Conservation (phyloP, 2,888 invertebrate species). For the Stenchaetothrips biformis region DNA sequence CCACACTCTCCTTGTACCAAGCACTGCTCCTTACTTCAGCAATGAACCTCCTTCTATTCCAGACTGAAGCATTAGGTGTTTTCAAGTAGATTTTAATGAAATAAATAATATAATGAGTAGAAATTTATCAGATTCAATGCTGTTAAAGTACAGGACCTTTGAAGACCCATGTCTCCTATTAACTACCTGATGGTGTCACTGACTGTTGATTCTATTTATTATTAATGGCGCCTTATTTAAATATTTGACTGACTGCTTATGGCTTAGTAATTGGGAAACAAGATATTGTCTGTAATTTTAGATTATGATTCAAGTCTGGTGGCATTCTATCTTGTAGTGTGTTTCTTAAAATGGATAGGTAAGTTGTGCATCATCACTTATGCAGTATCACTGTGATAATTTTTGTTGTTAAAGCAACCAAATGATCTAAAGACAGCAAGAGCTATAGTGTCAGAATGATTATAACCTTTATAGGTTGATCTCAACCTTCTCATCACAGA, state of each 20-base stretch:
- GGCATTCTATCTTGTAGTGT: no score
- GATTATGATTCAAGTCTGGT: no score
- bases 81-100: no score
- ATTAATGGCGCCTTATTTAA: background rate
- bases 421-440: background rate
- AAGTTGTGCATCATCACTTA: background rate
- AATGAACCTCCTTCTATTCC: conserved; percentile 58
- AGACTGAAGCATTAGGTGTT: background rate
- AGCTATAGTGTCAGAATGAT: background rate
- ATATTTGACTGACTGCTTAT: no score
- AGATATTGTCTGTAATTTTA: background rate
- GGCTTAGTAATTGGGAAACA: background rate
- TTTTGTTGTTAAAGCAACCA: background rate
- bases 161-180: background rate
- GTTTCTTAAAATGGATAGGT: no score
- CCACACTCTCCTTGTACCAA: conserved; percentile 89
- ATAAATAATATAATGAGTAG: no score
- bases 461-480: background rate
- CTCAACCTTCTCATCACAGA: background rate
- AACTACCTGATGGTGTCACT: background rate
- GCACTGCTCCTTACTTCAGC: conserved; percentile 89
- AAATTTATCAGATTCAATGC: no score
- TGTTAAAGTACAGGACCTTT: no score
- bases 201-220: background rate
- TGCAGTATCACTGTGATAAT: background rate